Base-by-base conservation (phyloP, 2,797 vertebrate species). In the Hipposideros larvatus region DNA sequence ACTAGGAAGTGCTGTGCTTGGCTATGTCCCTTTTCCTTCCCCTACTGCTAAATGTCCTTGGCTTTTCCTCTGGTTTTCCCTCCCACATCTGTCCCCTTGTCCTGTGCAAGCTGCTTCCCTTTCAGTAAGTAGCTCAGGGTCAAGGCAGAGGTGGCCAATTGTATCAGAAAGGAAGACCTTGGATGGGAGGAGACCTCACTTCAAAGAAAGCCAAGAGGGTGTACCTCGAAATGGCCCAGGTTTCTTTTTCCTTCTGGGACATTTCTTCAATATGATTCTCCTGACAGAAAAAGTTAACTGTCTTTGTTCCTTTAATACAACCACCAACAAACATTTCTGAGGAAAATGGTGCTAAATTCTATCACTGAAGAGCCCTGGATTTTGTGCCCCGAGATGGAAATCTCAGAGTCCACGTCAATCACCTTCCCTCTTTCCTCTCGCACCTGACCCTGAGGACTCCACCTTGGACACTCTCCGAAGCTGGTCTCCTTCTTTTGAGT, bases 111-210 rank as follows among this genome's bases (percentile, higher is more conserved):
- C 65, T 74, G 57, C 43, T 95, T 94, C 65, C 90, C 41, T 78
- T 55, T 57, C 75, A 61, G 57, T 71, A 51, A 61, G 57, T 71
- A 51, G 83, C 37, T 75, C 59, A 57, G 71, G 71, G 83, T 93
- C 87, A 75, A 34, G 18, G 43, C 0, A 15, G 48, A 92, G 28
- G 63, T 22, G 11, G 26, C 70, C 48, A 21, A 57, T 9, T 71
- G 31, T 88, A 74, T 86, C 19, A 61, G 91, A 79, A 22, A 86
- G 79, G 73, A 96, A 91, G 91, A 26, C 65, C 37, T 46, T 85
- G 84, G 74, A 31, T 73, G 73, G 68, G 66, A 78, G 84, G 66
- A 95, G 55, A 46, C 24, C 79, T 46, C 21, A 48, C 34, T 37
- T 43, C 70, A 74, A 90, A 75, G 86, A 24, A 77, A 82, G 21